phyloP scores from a whole-genome alignment of 1,140 invertebrate species.

The Trinorchestia longiramus region DNA sequence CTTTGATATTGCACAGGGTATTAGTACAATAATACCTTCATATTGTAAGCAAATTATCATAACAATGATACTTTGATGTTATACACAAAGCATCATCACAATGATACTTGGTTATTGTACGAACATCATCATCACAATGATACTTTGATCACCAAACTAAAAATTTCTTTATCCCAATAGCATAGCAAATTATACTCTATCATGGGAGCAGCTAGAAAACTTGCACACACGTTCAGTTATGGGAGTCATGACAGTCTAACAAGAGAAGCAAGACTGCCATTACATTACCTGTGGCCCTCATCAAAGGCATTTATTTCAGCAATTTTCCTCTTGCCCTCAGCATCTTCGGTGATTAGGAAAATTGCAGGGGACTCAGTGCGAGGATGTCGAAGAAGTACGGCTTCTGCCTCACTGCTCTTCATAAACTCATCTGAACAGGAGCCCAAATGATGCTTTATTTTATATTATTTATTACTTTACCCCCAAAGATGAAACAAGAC shows the following conservation, averaged over 20 bases:
- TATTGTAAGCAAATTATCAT: too few relatives aligned
- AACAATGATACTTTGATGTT: too few relatives aligned
- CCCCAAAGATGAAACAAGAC: neutral
- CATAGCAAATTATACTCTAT: neutral
- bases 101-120: neutral
- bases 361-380: slow-evolving; percentile 51
- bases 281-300: slow-evolving; percentile 60
- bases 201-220: neutral
- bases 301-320: slow-evolving; percentile 62
- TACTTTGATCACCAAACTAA: neutral
- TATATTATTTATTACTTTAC: neutral
- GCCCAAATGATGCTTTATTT: neutral
- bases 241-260: neutral
- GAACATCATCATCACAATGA: neutral
- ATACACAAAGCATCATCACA: neutral
- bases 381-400: slow-evolving; percentile 51
- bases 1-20: too few relatives aligned
- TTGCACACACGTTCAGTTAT: neutral
- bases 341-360: slow-evolving; percentile 52
- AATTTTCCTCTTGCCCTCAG: slow-evolving; percentile 46
- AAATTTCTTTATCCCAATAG: neutral
- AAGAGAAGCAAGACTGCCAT: neutral
- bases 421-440: neutral
- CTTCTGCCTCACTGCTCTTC: neutral
- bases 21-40: too few relatives aligned